A percentile compares a stretch with the other conserved stretches of the same genome.
Evolutionary conservation across 2,888 invertebrate species (phyloP).

Genomic region (Caradrina clavipalpis): DNA sequence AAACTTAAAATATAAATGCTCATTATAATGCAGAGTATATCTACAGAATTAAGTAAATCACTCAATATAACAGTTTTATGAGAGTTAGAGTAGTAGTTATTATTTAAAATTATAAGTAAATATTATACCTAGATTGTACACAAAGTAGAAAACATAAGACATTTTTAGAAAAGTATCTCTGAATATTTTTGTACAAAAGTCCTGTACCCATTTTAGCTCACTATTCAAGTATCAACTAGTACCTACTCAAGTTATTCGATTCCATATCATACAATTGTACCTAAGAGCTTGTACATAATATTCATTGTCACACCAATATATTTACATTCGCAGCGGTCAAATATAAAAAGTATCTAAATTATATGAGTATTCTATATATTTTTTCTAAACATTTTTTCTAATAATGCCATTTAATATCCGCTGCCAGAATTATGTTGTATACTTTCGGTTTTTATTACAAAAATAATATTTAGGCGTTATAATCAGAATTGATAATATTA

Average conservation of each 20-base stretch:
- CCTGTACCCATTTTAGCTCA: constrained; percentile 73
- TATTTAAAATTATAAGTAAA: constrained; percentile 55
- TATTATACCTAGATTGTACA: constrained; percentile 55
- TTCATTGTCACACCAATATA: constrained; percentile 72
- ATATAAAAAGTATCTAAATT: constrained; percentile 67
- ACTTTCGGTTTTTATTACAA: constrained; percentile 8
- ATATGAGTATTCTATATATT: constrained; percentile 72
- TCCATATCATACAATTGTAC: constrained; percentile 87
- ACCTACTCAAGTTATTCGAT: constrained; percentile 77
- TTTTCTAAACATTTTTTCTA: constrained; percentile 81
- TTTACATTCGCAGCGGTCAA: constrained; percentile 75
- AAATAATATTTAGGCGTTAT: constrained; percentile 10
- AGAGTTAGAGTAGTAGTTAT: constrained; percentile 34
- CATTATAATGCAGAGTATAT: not conserved
- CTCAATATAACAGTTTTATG: constrained; percentile 40
- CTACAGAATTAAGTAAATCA: not conserved
- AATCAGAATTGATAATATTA: constrained; percentile 5
- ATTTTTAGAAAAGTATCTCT: constrained; percentile 78
- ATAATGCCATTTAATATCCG: constrained; percentile 68
- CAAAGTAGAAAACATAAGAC: constrained; percentile 54
- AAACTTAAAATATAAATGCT: constrained; percentile 1
- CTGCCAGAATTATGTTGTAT: constrained; percentile 49
- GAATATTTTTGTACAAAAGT: constrained; percentile 86
- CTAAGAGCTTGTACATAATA: constrained; percentile 83
- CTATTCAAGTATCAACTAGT: constrained; percentile 78